These are phyloP conservation scores for Macrostomum lignano DNA, from an alignment of 1,140 invertebrate species.

Conservation along the genomic window DNA sequence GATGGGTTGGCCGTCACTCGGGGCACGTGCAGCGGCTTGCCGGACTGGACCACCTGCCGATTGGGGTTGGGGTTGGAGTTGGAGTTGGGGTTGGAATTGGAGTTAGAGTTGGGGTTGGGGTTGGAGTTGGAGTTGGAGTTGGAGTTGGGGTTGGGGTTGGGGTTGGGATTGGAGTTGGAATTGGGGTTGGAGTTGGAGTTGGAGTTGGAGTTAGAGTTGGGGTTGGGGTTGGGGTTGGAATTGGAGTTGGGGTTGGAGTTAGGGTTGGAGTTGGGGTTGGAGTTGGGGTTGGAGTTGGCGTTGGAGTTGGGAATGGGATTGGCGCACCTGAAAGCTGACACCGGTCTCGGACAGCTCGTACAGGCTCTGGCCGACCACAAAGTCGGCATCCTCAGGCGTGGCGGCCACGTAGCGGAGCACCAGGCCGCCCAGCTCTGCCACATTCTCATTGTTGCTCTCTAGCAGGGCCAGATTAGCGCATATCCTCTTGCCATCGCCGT, in stretches of 20 bases:
- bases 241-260: too few relatives aligned
- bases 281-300: constrained; percentile 19
- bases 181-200: too few relatives aligned
- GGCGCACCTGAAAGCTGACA: constrained; percentile 20
- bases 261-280: too few relatives aligned
- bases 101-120: too few relatives aligned
- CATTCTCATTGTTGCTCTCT: constrained; percentile 13
- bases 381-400: constrained; percentile 21
- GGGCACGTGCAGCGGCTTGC: constrained; percentile 24
- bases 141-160: too few relatives aligned
- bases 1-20: constrained; percentile 20
- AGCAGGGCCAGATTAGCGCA: constrained; percentile 20
- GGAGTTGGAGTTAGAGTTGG: too few relatives aligned
- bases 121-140: too few relatives aligned
- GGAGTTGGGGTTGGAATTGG: too few relatives aligned
- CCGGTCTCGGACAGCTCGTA: constrained; percentile 22
- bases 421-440: constrained; percentile 13
- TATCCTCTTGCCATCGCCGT: constrained; percentile 22
- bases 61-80: not conserved
- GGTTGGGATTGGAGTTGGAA: too few relatives aligned
- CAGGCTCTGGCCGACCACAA: constrained; percentile 17
- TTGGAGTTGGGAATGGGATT: constrained; percentile 19
- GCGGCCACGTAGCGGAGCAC: constrained; percentile 19
- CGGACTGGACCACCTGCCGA: constrained; percentile 13
- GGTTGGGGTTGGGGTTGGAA: too few relatives aligned